phyloP scores from a whole-genome alignment of 2,113 vertebrate genomes.

The Heterotis niloticus region DNA sequence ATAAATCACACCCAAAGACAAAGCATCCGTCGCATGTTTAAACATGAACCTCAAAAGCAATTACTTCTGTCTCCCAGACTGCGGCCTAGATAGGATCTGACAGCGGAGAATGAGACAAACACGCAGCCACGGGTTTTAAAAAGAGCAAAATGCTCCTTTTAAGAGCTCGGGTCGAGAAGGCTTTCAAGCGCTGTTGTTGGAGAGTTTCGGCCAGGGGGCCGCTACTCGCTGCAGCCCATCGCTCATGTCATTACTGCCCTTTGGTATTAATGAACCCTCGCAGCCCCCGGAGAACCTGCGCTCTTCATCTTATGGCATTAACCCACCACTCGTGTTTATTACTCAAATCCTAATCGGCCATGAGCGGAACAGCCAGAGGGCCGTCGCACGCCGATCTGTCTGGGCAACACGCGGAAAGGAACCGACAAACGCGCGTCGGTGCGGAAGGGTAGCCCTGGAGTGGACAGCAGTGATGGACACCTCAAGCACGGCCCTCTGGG shows the following conservation, averaged over 20 bases:
- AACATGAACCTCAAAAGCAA: constrained; percentile 32
- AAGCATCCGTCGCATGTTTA: constrained; percentile 24
- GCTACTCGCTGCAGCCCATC: background rate
- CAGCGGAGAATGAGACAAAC: constrained; percentile 13
- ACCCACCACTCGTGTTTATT: background rate
- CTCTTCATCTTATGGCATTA: background rate
- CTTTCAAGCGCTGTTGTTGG: background rate
- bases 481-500: too few species aligned
- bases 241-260: background rate
- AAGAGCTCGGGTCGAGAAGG: background rate
- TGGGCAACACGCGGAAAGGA: background rate
- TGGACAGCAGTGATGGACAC: too few species aligned
- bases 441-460: too few species aligned
- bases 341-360: background rate
- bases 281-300: background rate
- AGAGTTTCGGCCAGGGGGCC: background rate
- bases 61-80: constrained; percentile 19
- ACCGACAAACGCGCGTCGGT: background rate
- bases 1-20: constrained; percentile 22
- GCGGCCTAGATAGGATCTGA: constrained; percentile 14
- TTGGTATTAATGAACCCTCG: background rate
- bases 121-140: background rate
- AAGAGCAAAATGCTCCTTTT: background rate
- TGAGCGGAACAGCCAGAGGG: background rate
- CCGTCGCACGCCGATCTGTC: too few species aligned